Base-by-base conservation (phyloP, 2,113 vertebrate genomes). In the Channa argus region DNA sequence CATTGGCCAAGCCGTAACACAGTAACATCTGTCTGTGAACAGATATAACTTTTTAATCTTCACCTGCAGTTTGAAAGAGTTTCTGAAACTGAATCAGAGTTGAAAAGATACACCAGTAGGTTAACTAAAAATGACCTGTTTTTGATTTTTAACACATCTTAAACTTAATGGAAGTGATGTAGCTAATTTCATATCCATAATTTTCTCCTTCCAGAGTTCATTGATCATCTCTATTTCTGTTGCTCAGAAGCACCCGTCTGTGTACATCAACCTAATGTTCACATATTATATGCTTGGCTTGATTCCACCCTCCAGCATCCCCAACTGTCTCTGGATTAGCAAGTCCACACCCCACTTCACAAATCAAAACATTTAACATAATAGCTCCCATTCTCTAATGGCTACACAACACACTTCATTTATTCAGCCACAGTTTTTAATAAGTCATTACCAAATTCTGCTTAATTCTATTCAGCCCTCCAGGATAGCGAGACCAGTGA, bases 391-490 rank as follows among this genome's bases (percentile, higher is more conserved):
- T 91, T 90, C 88, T 90, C 87, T 91, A 94, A 92, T 92, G 90
- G 91, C 86, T 86, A 90, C 82, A 91, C 90, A 92, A 89, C 84
- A 91, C 93, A 92, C 92, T 92, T 91, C 83, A 92, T 93, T 94
- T 91, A 91, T 88, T 89, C 87, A 85, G 80, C 83, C 82, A 61
- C 74, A 77, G 63, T 86, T 90, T 88, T 90, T 90, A 92, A 91
- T 90, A 92, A 92, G 88, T 89, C 88, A 91, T 94, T 93, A 93
- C 91, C 88, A 87, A 91, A 79, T 90, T 84, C 81, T 71, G 79
- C 73, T 87, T 92, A 85, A 93, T 93, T 92, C 85, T 71, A 78
- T 86, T 75, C 86, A 79, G 83, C 83, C 84, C 73, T 70, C 71
- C 56, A 85, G 87, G 82, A 85, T 51, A 78, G 74, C 33, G 33